Evolutionary conservation across 2,113 vertebrate genomes (phyloP).

Genomic region (Rattus rattus): DNA sequence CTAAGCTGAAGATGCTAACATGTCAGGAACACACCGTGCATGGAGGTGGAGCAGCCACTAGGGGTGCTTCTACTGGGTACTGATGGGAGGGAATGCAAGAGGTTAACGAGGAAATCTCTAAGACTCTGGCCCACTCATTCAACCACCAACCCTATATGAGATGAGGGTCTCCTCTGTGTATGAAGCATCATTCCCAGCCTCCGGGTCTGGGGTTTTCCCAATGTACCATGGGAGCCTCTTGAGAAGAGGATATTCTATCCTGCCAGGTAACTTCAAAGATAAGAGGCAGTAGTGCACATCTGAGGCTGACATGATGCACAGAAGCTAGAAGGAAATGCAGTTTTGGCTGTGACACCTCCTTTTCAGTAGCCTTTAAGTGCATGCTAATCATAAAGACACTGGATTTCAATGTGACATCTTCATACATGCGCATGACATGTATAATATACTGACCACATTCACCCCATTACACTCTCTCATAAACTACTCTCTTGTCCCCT

Average conservation of each 20-base stretch:
- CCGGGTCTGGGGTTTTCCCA: not conserved
- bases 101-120: not conserved
- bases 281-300: not conserved
- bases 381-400: no score
- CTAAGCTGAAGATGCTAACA: not conserved
- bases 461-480: not conserved
- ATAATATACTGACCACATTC: not conserved
- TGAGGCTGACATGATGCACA: not conserved
- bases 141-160: not conserved
- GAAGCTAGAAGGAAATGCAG: not conserved
- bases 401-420: not conserved
- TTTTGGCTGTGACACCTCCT: not conserved
- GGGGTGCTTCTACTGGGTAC: rapidly evolving
- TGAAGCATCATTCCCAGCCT: not conserved
- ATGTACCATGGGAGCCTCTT: not conserved
- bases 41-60: no score
- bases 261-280: not conserved
- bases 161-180: not conserved
- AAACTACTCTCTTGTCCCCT: not conserved
- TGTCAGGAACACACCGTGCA: no score
- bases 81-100: not conserved
- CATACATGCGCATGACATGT: not conserved
- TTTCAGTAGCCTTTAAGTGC: not conserved
- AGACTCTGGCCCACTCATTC: not conserved
- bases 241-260: not conserved